A percentile compares a stretch with the other conserved stretches of the same genome.
Evolutionary conservation across 2,113 vertebrate species (phyloP).

Genomic region (Cepphus grylle): DNA sequence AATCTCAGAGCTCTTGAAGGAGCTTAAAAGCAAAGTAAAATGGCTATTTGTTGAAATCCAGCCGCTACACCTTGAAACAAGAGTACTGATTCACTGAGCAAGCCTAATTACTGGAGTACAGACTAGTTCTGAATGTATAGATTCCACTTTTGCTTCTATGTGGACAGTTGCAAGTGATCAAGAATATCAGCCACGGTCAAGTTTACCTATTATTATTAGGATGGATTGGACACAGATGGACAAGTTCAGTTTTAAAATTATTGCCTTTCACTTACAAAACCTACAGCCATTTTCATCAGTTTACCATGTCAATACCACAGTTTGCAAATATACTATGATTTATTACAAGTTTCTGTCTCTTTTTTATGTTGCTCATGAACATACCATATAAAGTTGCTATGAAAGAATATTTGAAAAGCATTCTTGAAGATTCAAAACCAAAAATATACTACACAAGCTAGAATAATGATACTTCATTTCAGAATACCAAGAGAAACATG

Average conservation of each 20-base stretch:
- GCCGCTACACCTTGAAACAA: neutral
- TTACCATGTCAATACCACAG: neutral
- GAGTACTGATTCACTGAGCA: neutral
- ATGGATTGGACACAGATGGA: neutral
- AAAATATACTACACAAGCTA: neutral
- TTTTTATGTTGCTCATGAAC: neutral
- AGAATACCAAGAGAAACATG: neutral
- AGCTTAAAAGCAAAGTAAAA: neutral
- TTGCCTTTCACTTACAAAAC: neutral
- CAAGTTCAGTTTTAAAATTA: neutral
- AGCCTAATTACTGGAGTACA: neutral
- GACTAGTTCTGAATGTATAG: neutral
- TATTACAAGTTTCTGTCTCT: neutral
- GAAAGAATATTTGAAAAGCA: neutral
- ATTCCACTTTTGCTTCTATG: rapidly evolving
- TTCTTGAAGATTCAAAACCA: neutral
- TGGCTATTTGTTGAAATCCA: neutral
- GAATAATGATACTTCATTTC: neutral
- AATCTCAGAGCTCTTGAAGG: neutral
- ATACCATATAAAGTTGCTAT: neutral
- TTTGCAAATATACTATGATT: neutral
- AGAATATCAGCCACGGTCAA: neutral
- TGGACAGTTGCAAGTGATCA: neutral
- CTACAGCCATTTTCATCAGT: neutral
- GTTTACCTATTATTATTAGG: neutral